Evolutionary conservation across 2,888 invertebrate species (phyloP).

Genomic region (Coelinius sp.): DNA sequence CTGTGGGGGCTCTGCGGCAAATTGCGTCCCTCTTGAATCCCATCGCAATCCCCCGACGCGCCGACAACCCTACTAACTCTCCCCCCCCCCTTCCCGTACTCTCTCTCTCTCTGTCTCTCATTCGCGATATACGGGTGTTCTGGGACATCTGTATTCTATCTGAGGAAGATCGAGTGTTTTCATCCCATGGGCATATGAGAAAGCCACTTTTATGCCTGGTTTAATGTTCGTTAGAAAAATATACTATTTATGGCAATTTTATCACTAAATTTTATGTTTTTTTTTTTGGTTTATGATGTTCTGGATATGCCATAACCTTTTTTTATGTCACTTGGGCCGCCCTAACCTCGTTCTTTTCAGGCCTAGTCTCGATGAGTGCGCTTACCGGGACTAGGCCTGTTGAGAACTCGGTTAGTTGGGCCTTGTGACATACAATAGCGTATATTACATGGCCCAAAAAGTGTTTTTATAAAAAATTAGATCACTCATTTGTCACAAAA

Average conservation of each 20-base stretch:
- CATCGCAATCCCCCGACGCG: constrained; percentile 48
- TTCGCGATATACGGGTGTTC: constrained; percentile 1
- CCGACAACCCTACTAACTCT: constrained; percentile 33
- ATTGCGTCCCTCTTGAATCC: constrained; percentile 49
- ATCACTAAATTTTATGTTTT: not conserved
- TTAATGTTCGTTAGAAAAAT: constrained; percentile 1
- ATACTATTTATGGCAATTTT: not conserved
- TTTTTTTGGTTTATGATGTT: not conserved
- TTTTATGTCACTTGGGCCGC: no score
- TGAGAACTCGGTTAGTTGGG: no score
- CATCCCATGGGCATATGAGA: not conserved
- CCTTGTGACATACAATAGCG: no score
- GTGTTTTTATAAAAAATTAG: no score
- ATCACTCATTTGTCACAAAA: no score
- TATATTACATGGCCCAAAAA: no score
- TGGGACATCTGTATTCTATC: constrained; percentile 40
- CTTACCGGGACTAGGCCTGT: no score
- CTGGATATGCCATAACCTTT: not conserved
- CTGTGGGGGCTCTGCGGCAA: constrained; percentile 40
- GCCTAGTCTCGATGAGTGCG: no score
- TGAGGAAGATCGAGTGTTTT: not conserved
- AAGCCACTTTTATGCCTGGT: constrained; percentile 11
- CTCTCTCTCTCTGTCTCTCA: no score
- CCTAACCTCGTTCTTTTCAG: no score
- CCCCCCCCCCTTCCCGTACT: not conserved